Conservation (phyloP, 1,140 invertebrate genomes). For the Meloidogyne chitwoodi region DNA sequence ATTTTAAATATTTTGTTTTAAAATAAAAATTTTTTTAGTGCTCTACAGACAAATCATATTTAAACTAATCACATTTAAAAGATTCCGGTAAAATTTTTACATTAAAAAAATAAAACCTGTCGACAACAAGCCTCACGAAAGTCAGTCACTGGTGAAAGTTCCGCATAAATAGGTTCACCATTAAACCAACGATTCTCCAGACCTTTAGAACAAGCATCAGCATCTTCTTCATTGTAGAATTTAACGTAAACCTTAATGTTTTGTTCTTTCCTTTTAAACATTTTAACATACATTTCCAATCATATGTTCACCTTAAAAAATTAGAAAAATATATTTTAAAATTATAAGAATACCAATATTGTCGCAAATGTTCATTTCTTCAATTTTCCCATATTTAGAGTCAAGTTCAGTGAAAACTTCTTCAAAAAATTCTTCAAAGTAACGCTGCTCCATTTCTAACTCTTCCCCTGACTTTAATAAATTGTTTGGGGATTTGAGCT, state of each 20-base stretch:
- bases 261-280: not conserved
- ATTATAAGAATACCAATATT: conserved; percentile 72
- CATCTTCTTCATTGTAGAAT: conserved; percentile 96
- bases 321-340: not conserved
- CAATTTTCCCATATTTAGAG: conserved; percentile 93
- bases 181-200: conserved; percentile 97
- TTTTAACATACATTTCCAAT: conserved; percentile 48
- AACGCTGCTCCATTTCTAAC: conserved; percentile 91
- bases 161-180: conserved; percentile 92
- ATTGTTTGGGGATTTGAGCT: not conserved
- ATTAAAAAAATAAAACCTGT: too few species aligned
- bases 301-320: conserved; percentile 72
- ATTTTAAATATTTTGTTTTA: too few species aligned
- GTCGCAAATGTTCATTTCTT: conserved; percentile 99
- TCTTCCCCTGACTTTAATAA: conserved; percentile 24
- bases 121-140: conserved; percentile 97
- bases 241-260: conserved; percentile 60
- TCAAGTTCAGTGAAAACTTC: conserved; percentile 97
- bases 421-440: conserved; percentile 98
- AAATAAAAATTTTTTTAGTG: too few species aligned
- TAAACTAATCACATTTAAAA: too few species aligned
- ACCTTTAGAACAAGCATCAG: conserved; percentile 90
- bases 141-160: conserved; percentile 95
- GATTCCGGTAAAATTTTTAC: too few species aligned
- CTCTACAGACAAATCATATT: too few species aligned